phyloP scores from a whole-genome alignment of 2,797 vertebrate genomes.

The Galaxias olidus region DNA sequence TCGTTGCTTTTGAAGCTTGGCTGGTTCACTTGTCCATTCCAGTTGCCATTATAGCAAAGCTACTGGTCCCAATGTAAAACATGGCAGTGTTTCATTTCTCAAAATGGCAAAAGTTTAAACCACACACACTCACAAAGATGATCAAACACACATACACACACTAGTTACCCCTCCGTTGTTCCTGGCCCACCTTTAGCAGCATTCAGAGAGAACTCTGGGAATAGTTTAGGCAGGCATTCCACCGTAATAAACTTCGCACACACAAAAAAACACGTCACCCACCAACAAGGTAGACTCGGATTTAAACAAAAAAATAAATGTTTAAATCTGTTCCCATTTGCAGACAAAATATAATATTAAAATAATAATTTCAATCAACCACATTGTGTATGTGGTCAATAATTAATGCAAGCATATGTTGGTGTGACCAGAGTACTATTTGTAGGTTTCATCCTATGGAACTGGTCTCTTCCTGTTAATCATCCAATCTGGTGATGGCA shows the following conservation, averaged over 20 bases:
- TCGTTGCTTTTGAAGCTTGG: slow-evolving; percentile 70
- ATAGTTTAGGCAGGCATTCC: slow-evolving; percentile 80
- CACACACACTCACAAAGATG: slow-evolving; percentile 15
- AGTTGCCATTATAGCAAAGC: slow-evolving; percentile 48
- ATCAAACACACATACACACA: slow-evolving; percentile 20
- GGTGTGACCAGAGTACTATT: slow-evolving; percentile 7
- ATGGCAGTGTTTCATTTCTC: slow-evolving; percentile 39
- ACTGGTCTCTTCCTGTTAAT: slow-evolving; percentile 1
- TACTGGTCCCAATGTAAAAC: slow-evolving; percentile 63
- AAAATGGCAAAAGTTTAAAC: slow-evolving; percentile 46
- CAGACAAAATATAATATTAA: slow-evolving; percentile 37
- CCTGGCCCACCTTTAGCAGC: slow-evolving; percentile 92
- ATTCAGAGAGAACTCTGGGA: slow-evolving; percentile 82
- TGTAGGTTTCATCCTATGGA: not conserved
- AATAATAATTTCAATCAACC: too few species aligned
- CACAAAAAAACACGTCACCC: slow-evolving; percentile 28
- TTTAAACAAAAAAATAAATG: slow-evolving; percentile 36
- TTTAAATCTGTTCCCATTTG: slow-evolving; percentile 44
- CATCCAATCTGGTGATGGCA: not conserved
- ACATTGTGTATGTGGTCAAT: slow-evolving; percentile 20
- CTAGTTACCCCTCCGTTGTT: slow-evolving; percentile 42
- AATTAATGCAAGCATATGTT: slow-evolving; percentile 31
- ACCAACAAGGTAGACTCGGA: slow-evolving; percentile 59
- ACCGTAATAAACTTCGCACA: slow-evolving; percentile 49
- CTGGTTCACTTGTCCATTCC: slow-evolving; percentile 57